phyloP scores from a whole-genome alignment of 2,797 vertebrate genomes.

The Aythya fuligula region DNA sequence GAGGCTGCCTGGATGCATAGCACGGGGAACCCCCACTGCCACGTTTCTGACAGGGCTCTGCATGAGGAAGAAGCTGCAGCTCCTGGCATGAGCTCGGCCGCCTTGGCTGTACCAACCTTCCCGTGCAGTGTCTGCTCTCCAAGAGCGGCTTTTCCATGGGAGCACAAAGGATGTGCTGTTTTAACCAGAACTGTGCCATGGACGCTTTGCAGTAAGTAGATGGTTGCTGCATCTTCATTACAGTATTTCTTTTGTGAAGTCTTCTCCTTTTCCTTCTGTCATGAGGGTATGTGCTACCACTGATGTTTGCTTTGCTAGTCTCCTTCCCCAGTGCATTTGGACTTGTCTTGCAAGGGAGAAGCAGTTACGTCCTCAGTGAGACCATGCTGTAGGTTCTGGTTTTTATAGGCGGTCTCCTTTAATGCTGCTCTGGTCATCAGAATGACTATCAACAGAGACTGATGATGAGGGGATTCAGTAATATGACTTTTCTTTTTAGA shows the following conservation, averaged over 20 bases:
- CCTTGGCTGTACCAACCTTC: neutral
- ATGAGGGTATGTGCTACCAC: neutral
- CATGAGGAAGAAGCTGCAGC: neutral
- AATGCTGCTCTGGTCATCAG: neutral
- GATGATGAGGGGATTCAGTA: constrained; percentile 12
- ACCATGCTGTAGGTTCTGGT: neutral
- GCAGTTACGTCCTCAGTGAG: neutral
- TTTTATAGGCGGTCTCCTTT: neutral
- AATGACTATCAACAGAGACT: neutral
- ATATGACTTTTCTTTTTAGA: constrained; percentile 8
- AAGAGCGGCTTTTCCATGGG: neutral
- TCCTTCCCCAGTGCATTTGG: neutral
- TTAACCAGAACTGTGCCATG: neutral
- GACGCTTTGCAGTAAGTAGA: neutral
- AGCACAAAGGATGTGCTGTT: neutral
- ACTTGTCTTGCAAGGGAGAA: neutral
- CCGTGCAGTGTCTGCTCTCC: neutral
- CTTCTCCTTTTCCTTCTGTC: neutral
- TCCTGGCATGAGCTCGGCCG: neutral
- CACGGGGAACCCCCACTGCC: accelerated
- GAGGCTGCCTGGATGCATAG: neutral
- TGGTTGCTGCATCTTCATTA: neutral
- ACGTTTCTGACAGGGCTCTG: accelerated
- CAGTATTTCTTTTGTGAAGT: neutral
- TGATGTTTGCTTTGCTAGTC: neutral